Percentiles rank a stretch among this genome's conserved stretches.
Conservation (phyloP, 92 coral and sea anemone species). For the Diadumene lineata region DNA sequence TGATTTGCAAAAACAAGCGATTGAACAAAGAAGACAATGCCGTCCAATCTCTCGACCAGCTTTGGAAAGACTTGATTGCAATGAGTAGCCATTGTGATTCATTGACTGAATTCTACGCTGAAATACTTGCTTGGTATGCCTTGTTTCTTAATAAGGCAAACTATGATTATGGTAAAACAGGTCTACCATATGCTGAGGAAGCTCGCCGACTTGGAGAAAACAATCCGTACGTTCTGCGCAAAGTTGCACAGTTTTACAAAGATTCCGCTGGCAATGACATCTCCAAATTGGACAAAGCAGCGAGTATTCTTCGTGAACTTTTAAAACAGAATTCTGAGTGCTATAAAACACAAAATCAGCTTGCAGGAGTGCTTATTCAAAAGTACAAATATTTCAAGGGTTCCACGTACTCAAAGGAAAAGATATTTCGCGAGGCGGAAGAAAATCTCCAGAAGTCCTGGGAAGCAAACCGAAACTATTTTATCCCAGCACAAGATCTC, state of each 20-base stretch:
- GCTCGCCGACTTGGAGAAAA: slow-evolving; percentile 3
- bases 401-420: not conserved
- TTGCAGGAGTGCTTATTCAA: not conserved
- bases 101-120: not conserved
- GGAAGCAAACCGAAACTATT: slow-evolving; percentile 4
- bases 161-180: slow-evolving; percentile 1
- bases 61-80: slow-evolving; percentile 6
- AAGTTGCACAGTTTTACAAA: slow-evolving; percentile 18
- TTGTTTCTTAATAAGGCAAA: not conserved
- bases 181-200: slow-evolving; percentile 3
- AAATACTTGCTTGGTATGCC: not conserved
- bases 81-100: not conserved
- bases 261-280: slow-evolving; percentile 4
- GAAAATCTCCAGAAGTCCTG: slow-evolving; percentile 7
- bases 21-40: not conserved
- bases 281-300: slow-evolving; percentile 13
- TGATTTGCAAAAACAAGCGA: not conserved
- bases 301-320: not conserved
- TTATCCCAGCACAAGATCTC: slow-evolving; percentile 2
- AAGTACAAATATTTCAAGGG: not conserved
- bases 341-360: not conserved
- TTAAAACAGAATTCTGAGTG: not conserved
- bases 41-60: not conserved
- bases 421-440: slow-evolving; percentile 1
- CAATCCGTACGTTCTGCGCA: slow-evolving; percentile 11